Base-by-base conservation (phyloP, 2,113 vertebrate species). In the Ursus arctos region DNA sequence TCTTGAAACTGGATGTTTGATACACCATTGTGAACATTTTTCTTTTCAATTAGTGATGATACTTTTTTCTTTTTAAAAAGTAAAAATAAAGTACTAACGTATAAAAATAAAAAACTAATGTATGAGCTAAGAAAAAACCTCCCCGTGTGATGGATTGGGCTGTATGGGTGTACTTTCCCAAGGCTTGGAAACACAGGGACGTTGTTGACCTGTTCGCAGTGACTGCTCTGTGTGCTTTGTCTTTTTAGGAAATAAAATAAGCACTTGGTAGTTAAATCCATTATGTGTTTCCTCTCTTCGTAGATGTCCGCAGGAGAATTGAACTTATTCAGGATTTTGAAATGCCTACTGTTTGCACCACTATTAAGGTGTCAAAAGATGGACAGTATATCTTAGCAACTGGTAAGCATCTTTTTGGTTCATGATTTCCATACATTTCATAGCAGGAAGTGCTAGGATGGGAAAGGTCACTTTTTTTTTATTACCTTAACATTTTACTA, bases 281-380 rank as follows among this genome's bases (percentile, higher is more conserved):
- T 43, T 24, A 2, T 12, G 85, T 43, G 0, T 69, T 96, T 61
- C 88, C 33, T 95, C 53, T 71, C 9, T 85, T 82, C 67, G 2
- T 95, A 99, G 99, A 99, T 97, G 98, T 99, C 97, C 99, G 99
- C 40, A 99, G 99, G 91, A 99, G 99, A 98, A 99, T 99, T 84
- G 99, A 99, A 97, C 99, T 99, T 94, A 99, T 99, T 98, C 99
- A 99, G 96, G 99, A 99, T 97, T 99, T 99, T 98, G 99, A 99
- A 98, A 99, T 99, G 99, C 99, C 99, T 61, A 99, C 99, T 0
- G 98, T 99, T 94, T 99, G 99, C 98, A 99, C 99, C 80, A 99
- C 99, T 71, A 99, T 99, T 97, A 99, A 99, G 97, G 99, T 99
- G 76, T 99, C 99, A 33, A 99, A 99, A 97, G 99, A 99, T 96